Evolutionary conservation across 2,113 vertebrate species (phyloP).

Genomic region (Corythaixoides concolor): DNA sequence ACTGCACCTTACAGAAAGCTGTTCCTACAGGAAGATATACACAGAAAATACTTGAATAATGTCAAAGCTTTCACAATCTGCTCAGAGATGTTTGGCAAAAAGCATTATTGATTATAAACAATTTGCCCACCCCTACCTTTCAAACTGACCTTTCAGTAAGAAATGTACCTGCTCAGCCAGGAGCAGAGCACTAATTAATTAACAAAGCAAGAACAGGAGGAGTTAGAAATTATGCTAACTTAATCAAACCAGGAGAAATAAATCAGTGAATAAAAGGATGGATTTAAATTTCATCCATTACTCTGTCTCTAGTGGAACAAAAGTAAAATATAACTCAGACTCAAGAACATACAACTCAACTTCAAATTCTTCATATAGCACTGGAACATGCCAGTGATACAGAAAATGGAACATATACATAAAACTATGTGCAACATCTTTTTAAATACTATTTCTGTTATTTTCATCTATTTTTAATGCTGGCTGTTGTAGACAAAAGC

Average conservation of each 20-base stretch:
- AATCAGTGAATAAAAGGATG: background rate
- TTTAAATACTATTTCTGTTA: background rate
- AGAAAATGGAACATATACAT: background rate
- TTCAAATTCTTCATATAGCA: background rate
- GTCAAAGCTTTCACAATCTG: background rate
- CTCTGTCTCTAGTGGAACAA: background rate
- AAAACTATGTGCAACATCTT: background rate
- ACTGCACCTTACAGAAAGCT: background rate
- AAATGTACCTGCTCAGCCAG: background rate
- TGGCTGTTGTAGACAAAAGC: background rate
- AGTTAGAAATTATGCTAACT: background rate
- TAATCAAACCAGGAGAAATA: background rate
- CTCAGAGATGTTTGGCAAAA: background rate
- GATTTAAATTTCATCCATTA: background rate
- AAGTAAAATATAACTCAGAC: background rate
- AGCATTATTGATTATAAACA: background rate
- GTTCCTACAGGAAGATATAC: background rate
- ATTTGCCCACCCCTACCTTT: background rate
- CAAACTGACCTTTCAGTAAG: background rate
- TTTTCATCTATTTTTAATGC: background rate
- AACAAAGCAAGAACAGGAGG: background rate
- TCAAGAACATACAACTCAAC: background rate
- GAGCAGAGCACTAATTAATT: background rate
- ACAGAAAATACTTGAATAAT: background rate
- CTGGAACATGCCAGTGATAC: background rate